Evolutionary conservation across 2,888 invertebrate genomes (phyloP), one percentile per base, ranked within the genome.

Genomic region (Trissolcus japonicus): DNA sequence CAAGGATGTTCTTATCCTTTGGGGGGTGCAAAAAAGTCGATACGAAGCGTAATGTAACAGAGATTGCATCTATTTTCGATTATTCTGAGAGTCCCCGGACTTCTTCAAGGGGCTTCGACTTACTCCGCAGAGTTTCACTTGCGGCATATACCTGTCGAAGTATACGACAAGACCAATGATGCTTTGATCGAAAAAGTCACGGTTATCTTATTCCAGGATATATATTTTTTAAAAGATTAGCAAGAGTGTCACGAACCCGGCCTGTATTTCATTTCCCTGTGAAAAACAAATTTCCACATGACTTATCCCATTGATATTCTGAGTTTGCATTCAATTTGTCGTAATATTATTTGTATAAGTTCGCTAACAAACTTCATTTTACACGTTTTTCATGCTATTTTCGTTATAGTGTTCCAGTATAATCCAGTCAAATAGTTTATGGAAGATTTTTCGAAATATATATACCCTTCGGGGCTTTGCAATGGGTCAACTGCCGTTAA

Each of bases 41-140:
- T 79, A 68, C 74, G 69, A 73, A 66, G 76, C 75, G 75, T 80
- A 76, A 80, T 75, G 77, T 75, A 72, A 79, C 71, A 68, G 80
- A 81, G 81, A 82, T 82, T 80, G 79, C 82, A 80, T 81, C 80
- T 80, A 79, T 79, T 79, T 81, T 80, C 81, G 81, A 82, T 82
- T 81, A 79, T 82, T 80, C 80, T 75, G 80, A 78, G 62, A 80
- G 77, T 76, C 75, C 65, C 74, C 56, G 62, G 59, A 74, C 72
- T 72, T 69, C 57, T 63, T 63, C 60, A 51, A 51, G 56, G 62
- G 76, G 55, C 76, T 76, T 78, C 74, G 75, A 80, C 80, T 78
- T 76, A 65, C 60, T 25, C 25, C 65, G 69, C 51, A 62, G 74
- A 74, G 54, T 78, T 78, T 78, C 60, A 60, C 75, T 72, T 65